Base-by-base conservation (phyloP, 92 coral and sea anemone species). In the Epizoanthus stellaris region DNA sequence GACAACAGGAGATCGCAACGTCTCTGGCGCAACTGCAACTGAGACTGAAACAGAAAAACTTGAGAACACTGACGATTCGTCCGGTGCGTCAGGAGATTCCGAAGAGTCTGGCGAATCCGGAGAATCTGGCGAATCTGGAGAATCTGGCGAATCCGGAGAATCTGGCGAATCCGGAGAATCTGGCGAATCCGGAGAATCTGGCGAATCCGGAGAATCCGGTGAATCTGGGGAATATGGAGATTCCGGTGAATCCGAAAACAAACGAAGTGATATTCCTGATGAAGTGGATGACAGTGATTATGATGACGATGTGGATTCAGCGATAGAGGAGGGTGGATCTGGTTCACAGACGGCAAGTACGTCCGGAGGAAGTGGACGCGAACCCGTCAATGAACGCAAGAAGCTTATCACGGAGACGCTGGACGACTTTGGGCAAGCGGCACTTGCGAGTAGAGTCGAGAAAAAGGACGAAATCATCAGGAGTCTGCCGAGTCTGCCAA, bases 391-490 rank as follows among this genome's bases (percentile, higher is more conserved):
- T 56, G 85, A 69, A 52, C 89, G 95, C 13, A 91, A 90, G 16
- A 81, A 91, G 70, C 74, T 94, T 10, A 86, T 90, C 71, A 89
- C 91, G 20, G 92, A 91, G 21, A 82, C 96, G 0, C 73, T 95
- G 79, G 94, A 80, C 54, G 95, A 91, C 85, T 85, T 92, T 67
- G 96, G 94, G 65, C 75, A 85, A 66, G 93, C 93, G 0, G 94
- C 95, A 36, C 92, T 90, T 64, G 91, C 87, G 34, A 85, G 80
- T 30, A 62, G 86, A 40, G 92, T 89, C 10, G 95, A 93, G 71
- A 88, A 80, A 69, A 94, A 91, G 83, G 91, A 95, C 69, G 93
- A 95, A 79, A 88, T 90, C n/a, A 92, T 91, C 53, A 91, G 84
- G 75, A 89, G 92, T 75, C 91, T 92, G 67, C 92, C 92, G 15